Conservation (phyloP, 2,113 vertebrate genomes). For the Mandrillus leucophaeus region DNA sequence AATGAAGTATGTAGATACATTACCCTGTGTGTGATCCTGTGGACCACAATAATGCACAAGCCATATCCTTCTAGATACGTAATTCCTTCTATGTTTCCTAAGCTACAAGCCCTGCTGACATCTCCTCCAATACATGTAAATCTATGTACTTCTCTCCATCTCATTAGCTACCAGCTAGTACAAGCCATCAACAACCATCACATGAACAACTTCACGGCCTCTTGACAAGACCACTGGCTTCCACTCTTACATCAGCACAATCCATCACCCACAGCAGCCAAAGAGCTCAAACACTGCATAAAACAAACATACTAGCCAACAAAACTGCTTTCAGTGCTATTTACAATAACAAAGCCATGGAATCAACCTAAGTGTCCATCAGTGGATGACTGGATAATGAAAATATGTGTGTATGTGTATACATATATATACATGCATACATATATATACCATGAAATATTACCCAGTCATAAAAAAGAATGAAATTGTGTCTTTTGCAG, state of each 20-base stretch:
- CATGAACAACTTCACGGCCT: too few species aligned
- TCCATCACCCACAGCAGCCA: background rate
- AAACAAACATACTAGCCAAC: background rate
- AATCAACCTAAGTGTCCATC: background rate
- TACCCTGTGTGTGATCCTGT: background rate
- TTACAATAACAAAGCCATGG: background rate
- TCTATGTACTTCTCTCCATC: background rate
- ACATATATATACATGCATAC: too few species aligned
- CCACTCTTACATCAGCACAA: background rate
- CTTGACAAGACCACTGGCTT: background rate
- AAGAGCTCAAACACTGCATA: background rate
- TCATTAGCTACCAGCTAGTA: background rate
- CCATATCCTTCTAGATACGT: background rate
- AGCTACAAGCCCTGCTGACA: background rate
- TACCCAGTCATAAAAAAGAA: background rate
- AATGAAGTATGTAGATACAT: background rate
- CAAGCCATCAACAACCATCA: background rate
- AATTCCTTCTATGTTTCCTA: background rate
- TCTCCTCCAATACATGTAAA: background rate
- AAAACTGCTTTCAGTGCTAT: background rate
- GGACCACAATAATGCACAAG: background rate
- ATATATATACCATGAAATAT: background rate
- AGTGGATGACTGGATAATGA: background rate
- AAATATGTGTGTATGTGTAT: background rate
- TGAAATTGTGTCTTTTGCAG: background rate